Conservation (phyloP, 2,113 vertebrate species). For the Oryzias celebensis region DNA sequence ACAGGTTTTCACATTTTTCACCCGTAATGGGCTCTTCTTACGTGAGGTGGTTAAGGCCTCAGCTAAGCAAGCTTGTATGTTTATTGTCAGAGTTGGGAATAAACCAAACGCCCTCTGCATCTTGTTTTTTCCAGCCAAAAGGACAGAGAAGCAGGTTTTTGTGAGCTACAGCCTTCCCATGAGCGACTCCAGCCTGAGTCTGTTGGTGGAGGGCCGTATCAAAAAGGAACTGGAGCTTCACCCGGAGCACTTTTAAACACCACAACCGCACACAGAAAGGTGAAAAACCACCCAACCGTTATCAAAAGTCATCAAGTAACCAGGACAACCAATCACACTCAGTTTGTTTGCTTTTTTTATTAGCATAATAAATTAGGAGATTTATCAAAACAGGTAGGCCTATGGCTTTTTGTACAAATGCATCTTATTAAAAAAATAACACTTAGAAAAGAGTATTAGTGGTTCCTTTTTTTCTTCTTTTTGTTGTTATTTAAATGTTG, state of each 20-base stretch:
- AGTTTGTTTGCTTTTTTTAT: conserved; percentile 64
- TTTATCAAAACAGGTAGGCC: conserved; percentile 79
- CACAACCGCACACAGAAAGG: too few relatives aligned
- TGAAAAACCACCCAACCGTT: neutral
- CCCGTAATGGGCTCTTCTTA: too few relatives aligned
- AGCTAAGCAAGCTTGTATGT: too few relatives aligned
- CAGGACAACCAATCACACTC: conserved; percentile 30
- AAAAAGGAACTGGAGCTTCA: conserved; percentile 92
- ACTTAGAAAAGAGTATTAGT: conserved; percentile 69
- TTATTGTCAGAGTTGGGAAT: neutral
- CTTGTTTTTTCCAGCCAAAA: conserved; percentile 85
- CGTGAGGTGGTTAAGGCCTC: too few relatives aligned
- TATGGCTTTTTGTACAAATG: conserved; percentile 80
- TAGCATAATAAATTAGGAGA: conserved; percentile 74
- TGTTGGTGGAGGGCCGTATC: conserved; percentile 92
- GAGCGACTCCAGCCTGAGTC: conserved; percentile 81
- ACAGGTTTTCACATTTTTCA: too few relatives aligned
- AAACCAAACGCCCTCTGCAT: neutral
- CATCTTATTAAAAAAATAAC: conserved; percentile 76
- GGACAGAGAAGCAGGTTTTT: conserved; percentile 94
- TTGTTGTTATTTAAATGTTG: conserved; percentile 38
- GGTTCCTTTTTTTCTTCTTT: conserved; percentile 45
- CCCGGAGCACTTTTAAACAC: conserved; percentile 85
- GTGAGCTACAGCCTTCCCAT: conserved; percentile 90
- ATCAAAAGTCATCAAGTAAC: conserved; percentile 10